A percentile compares a stretch with the other conserved stretches of the same genome.
phyloP scores from a whole-genome alignment of 23 tunicate genomes.

The Ciona savignyi region DNA sequence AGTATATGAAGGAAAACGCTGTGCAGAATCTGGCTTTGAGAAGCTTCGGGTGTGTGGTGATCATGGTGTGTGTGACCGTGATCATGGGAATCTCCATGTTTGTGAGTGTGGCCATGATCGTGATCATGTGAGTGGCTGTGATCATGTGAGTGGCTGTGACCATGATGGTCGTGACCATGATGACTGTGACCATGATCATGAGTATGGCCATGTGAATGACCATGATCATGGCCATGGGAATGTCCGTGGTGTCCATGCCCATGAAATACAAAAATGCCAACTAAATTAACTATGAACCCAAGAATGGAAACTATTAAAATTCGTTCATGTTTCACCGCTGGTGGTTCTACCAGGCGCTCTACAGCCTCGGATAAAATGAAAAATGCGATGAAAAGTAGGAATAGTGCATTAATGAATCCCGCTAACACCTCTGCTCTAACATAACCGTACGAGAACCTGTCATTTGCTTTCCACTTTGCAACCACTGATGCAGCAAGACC shows the following conservation, averaged over 20 bases:
- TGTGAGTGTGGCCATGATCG: slow-evolving; percentile 48
- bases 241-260: slow-evolving; percentile 92
- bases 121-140: slow-evolving; percentile 22
- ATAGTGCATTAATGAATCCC: slow-evolving; percentile 89
- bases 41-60: slow-evolving; percentile 73
- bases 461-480: slow-evolving; percentile 91
- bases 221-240: slow-evolving; percentile 37
- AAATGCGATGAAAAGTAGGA: slow-evolving; percentile 89
- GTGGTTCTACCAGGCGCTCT: slow-evolving; percentile 79
- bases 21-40: slow-evolving; percentile 85
- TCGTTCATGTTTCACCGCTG: slow-evolving; percentile 91
- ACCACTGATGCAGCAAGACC: slow-evolving; percentile 95
- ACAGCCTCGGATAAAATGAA: slow-evolving; percentile 86
- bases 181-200: slow-evolving; percentile 46
- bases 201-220: slow-evolving; percentile 24
- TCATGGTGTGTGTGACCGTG: slow-evolving; percentile 33
- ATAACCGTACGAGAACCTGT: slow-evolving; percentile 93
- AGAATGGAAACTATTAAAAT: slow-evolving; percentile 78
- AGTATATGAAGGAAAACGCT: slow-evolving; percentile 92
- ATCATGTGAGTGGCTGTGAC: slow-evolving; percentile 20
- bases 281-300: slow-evolving; percentile 95
- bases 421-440: slow-evolving; percentile 95
- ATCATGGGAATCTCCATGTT: slow-evolving; percentile 28
- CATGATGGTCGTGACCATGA: slow-evolving; percentile 24
- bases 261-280: slow-evolving; percentile 95